phyloP scores from a whole-genome alignment of 2,113 vertebrate genomes.

The Eupsittula cactorum region DNA sequence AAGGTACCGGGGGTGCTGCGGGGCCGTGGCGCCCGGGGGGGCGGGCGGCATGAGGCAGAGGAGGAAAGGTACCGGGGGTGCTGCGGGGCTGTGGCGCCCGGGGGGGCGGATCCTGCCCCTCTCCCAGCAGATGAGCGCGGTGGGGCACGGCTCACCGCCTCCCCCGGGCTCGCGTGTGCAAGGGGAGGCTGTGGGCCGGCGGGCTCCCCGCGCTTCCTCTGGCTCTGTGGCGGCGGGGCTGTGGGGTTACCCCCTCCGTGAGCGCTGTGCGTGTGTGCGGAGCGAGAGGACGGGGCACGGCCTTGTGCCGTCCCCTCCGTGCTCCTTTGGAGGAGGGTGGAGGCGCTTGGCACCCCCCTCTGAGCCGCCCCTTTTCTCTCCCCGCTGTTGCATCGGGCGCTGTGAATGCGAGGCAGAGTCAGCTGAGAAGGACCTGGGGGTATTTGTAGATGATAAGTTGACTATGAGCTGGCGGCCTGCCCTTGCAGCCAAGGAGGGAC shows the following conservation, averaged over 20 bases:
- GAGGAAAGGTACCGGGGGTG: background rate
- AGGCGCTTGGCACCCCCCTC: too few species aligned
- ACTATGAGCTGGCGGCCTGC: background rate
- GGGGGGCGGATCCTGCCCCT: background rate
- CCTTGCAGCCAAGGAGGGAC: background rate
- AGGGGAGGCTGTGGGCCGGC: too few species aligned
- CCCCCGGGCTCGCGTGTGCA: background rate
- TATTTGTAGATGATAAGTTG: background rate
- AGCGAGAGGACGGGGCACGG: background rate
- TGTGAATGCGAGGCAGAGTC: background rate
- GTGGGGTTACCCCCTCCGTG: background rate
- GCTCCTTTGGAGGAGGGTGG: background rate
- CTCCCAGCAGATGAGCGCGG: background rate
- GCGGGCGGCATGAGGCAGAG: background rate
- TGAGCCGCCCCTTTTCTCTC: background rate
- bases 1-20: background rate
- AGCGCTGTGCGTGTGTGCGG: fast-evolving
- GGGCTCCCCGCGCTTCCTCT: too few species aligned
- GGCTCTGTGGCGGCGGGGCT: too few species aligned
- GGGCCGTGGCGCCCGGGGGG: background rate
- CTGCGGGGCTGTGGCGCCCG: background rate
- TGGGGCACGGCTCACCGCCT: background rate
- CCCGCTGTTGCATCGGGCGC: fast-evolving
- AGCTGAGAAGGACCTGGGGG: background rate
- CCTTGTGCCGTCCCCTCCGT: fast-evolving